phyloP scores from a whole-genome alignment of 2,113 vertebrate species.

The Clarias macrocephalus region DNA sequence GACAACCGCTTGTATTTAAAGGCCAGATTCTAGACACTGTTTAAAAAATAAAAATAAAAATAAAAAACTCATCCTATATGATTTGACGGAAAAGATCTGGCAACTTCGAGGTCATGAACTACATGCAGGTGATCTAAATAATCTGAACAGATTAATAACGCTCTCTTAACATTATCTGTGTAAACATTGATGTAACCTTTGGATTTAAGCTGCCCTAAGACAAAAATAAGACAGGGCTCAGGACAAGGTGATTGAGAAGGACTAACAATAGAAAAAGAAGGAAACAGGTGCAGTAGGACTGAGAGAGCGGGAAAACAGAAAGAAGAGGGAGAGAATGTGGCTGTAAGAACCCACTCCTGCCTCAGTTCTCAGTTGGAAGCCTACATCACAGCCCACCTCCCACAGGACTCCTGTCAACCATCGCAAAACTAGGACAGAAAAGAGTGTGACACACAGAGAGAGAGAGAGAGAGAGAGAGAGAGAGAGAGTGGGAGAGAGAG shows the following conservation, averaged over 20 bases:
- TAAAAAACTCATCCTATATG: background rate
- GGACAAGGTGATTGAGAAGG: constrained; percentile 9
- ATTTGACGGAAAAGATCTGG: background rate
- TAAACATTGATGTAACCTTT: background rate
- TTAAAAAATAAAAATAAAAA: no score
- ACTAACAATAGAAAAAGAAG: background rate
- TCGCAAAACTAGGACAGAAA: constrained; percentile 69
- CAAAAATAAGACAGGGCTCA: background rate
- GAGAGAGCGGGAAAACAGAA: constrained; percentile 10
- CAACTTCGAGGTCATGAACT: background rate
- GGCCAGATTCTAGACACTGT: background rate
- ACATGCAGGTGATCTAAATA: background rate
- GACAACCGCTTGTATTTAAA: background rate
- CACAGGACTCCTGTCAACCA: constrained; percentile 63
- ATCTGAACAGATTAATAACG: background rate
- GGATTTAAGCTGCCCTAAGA: background rate
- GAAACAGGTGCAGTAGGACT: background rate
- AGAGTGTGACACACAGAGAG: constrained; percentile 6
- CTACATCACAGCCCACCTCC: constrained; percentile 51
- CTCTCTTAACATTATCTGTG: background rate
- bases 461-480: constrained; percentile 1
- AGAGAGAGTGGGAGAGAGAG: background rate
- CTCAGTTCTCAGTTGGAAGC: constrained; percentile 45
- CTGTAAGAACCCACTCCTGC: constrained; percentile 51
- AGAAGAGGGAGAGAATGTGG: constrained; percentile 33